Evolutionary conservation across 2,113 vertebrate genomes (phyloP), one percentile per base, ranked within the genome.

Genomic region (Athene cunicularia): DNA sequence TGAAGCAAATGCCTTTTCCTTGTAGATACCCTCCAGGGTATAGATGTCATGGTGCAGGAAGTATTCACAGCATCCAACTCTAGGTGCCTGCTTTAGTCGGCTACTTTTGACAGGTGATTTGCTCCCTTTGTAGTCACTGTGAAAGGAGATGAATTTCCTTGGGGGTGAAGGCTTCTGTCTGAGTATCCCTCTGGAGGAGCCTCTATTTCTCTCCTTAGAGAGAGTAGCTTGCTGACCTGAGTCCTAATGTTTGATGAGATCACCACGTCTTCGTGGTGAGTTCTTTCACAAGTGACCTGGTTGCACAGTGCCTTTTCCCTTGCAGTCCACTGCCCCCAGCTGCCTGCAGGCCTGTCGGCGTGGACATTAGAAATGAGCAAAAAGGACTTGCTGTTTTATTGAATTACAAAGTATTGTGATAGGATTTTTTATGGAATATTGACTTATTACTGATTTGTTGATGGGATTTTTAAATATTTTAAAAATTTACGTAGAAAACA

Each of bases 231-330:
- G 41, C 67, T 92, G 53, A 90, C 72, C 71, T 89, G 55, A 30
- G 18, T 89, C 20, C 55, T 73, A 15, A 4, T 30, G 12, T 88
- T 71, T 58, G 47, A 33, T 68, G 70, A 58, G 64, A 47, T 81
- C 64, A 60, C n/a, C 72, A 30, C 8, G 2, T 35, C 55, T 52
- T 68, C 0, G 0, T 87, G 84, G 73, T 71, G 62, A 82, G 35
- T 67, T 47, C 62, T 91, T 95, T 95, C 91, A 70, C 81, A 92
- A 96, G 95, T 95, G 96, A 76, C 96, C 71, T 95, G 59, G 23
- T 90, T 76, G 76, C 93, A 95, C 79, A 4, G 41, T 39, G 95
- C 97, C 97, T 97, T 96, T 79, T 80, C n/a, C 86, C 37, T 60
- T 67, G 3, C 11, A 59, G 60, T 27, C 39, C 30, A 9, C 71